Evolutionary conservation across 2,888 invertebrate species (phyloP), one percentile per base, ranked within the genome.

Genomic region (Embidobia sp.): DNA sequence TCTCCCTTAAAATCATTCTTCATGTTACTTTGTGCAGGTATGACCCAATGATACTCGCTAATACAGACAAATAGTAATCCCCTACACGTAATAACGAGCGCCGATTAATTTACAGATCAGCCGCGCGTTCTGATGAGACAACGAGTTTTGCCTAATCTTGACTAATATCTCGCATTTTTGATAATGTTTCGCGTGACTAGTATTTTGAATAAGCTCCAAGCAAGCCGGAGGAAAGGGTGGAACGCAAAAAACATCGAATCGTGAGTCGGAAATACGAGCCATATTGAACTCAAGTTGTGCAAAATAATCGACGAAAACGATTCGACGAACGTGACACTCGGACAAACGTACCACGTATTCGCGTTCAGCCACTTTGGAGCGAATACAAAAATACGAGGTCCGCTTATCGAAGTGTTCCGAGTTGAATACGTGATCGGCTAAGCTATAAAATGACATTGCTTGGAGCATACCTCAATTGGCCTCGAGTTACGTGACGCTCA

Each of bases 41-140:
- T 57, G 51, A 66, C 74, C 66, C 74, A 74, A 74, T 74, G 74
- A 59, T 51, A 44, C 59, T 27, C 77, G 81, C 82, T 87, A 88
- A 88, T 88, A 81, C 86, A 85, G 86, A 88, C 84, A 87, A 87
- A 88, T 88, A 85, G 85, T 88, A 87, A 88, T 88, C 88, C 86
- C 79, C 73, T 46, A 77, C 64, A 79, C 72, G 82, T 80, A 84
- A 83, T 82, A 85, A 87, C 85, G 84, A 83, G 85, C 79, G 75
- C 81, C 87, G 85, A 88, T 87, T 88, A 87, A 87, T 88, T 87
- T 81, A 77, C 61, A 87, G 88, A 87, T 87, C 87, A 88, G 86
- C 87, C 85, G 79, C 86, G 85, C 16, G 66, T 49, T 40, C 48
- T 67, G 74, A 61, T 67, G 67, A 74, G 74, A 61, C 74, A 74